Base-by-base conservation (phyloP, 2,113 vertebrate species). In the Tragulus kanchil region DNA sequence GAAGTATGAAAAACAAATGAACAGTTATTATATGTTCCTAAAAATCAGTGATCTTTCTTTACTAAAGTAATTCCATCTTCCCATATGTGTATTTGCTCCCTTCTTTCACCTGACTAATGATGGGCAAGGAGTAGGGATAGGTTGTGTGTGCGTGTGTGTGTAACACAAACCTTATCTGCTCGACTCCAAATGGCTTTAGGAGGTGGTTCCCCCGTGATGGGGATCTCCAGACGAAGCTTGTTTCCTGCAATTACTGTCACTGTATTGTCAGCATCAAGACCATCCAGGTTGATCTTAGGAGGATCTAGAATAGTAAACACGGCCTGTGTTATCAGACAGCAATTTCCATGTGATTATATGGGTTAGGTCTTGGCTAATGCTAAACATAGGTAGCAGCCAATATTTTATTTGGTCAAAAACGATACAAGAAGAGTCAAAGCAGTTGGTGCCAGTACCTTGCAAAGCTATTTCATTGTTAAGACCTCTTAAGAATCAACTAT, bases 191-290 rank as follows among this genome's bases (percentile, higher is more conserved):
- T 97, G 95, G 99, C 99, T 97, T 99, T 99, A 90, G 99, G 99
- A 61, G 99, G 97, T 81, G 99, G 99, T 97, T 99, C 99, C 91
- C 99, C 99, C 81, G 98, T 99, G 97, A 99, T 98, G 10, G 99
- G 99, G 84, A 99, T 99, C 98, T 99, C 99, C 96, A 99, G 98
- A 19, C 99, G 99, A n/a, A 99, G 98, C 97, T 99, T 99, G 97
- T 98, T 99, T 97, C 99, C 99, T 87, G 99, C 99, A 92, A 99
- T 99, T 31, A 99, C 99, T 67, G 99, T 99, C 77, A 99, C 99
- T 0, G 99, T 99, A 97, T 99, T 99, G 92, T 99, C 98, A 78
- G 99, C 99, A 96, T 99, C 99, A 87, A 99, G 98, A 85, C 99
- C 99, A 2, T 99, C 99, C 97, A 99, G 98, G 91, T 99, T 99